phyloP scores from a whole-genome alignment of 2,113 vertebrate species.

The Podiceps cristatus region DNA sequence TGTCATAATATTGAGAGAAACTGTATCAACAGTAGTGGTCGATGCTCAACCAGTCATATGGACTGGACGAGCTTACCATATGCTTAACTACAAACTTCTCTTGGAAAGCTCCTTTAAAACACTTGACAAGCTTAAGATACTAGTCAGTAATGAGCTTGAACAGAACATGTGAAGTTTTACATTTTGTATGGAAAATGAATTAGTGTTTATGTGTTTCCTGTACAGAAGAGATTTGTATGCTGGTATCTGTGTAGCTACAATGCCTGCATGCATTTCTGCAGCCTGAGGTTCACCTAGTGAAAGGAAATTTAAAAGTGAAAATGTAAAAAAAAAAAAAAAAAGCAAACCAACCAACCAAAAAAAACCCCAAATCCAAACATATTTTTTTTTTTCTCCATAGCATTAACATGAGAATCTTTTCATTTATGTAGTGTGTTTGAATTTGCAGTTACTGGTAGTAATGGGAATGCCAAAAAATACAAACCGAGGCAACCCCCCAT shows the following conservation, averaged over 20 bases:
- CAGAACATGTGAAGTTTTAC: conserved; percentile 58
- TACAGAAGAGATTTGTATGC: neutral
- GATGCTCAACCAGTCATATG: conserved; percentile 88
- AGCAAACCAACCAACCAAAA: too few relatives aligned
- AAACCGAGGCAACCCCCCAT: neutral
- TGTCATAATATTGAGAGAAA: conserved; percentile 86
- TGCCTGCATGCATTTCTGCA: neutral
- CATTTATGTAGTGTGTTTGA: conserved; percentile 13
- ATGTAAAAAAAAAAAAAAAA: neutral
- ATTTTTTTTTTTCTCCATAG: conserved; percentile 15
- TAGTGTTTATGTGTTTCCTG: conserved; percentile 34
- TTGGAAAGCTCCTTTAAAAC: conserved; percentile 81
- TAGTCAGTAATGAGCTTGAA: conserved; percentile 76
- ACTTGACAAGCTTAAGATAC: conserved; percentile 83
- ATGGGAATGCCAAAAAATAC: conserved; percentile 40
- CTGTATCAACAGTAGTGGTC: conserved; percentile 86
- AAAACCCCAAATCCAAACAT: neutral
- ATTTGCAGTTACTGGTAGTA: conserved; percentile 34
- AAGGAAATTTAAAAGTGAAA: conserved; percentile 46
- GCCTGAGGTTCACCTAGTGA: conserved; percentile 31
- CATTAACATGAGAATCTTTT: conserved; percentile 29
- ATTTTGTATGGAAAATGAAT: conserved; percentile 18
- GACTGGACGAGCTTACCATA: conserved; percentile 84
- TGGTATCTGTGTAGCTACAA: neutral
- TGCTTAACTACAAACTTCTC: conserved; percentile 81